phyloP scores from a whole-genome alignment of 2,113 vertebrate species.

The Callipepla squamata region DNA sequence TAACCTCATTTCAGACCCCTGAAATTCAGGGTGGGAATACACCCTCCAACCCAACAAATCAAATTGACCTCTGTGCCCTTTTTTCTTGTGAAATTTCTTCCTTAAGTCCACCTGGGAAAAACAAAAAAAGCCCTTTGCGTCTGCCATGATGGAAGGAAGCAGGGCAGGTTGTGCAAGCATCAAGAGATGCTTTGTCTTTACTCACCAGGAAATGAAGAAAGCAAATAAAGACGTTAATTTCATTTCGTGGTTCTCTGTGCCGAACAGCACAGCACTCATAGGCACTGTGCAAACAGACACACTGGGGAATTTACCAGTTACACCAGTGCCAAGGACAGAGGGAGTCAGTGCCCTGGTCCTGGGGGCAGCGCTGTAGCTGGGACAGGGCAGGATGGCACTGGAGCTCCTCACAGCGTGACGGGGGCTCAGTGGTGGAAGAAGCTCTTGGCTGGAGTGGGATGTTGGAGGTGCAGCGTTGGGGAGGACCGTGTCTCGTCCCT shows the following conservation, averaged over 20 bases:
- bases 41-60: background rate
- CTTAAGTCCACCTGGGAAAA: accelerated
- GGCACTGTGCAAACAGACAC: background rate
- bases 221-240: background rate
- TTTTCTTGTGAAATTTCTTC: background rate
- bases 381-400: no score
- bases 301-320: background rate
- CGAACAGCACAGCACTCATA: accelerated
- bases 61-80: background rate
- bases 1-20: background rate
- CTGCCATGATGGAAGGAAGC: background rate
- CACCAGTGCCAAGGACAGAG: no score
- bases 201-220: conserved; percentile 6
- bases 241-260: background rate
- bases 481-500: background rate
- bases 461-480: no score
- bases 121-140: accelerated
- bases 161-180: background rate
- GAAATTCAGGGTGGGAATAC: accelerated
- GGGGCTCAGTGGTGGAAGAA: no score
- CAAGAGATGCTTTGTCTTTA: conserved; percentile 22
- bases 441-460: no score
- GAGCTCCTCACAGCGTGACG: no score
- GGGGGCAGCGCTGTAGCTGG: background rate
- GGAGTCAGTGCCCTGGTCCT: background rate